Evolutionary conservation across 2,797 vertebrate genomes (phyloP), one percentile per base, ranked within the genome.

Genomic region (Kryptolebias ocellatus): DNA sequence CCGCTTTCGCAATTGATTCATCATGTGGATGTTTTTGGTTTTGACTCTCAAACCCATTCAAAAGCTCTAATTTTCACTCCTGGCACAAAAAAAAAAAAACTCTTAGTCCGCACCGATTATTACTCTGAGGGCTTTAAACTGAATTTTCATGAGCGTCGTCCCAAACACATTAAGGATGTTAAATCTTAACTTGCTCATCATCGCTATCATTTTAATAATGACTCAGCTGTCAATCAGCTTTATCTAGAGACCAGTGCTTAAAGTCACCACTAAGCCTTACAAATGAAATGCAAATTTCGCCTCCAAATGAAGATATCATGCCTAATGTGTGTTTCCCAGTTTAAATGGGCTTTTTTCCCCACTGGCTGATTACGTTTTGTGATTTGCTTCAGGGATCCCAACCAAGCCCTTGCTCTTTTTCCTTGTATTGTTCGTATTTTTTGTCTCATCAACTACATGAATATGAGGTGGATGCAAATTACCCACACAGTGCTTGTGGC

Each of bases 331-430:
- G 61, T 80, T 65, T 54, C 65, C 54, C 53, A 53, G 49, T 59
- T 52, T 72, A 63, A 80, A 79, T 72, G 53, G 58, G 52, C 67
- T 39, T 67, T 67, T 28, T n/a, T 15, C 37, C 60, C 61, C 39
- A 66, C 27, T 80, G 78, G 77, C 77, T 87, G 79, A 89, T 89
- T 80, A 24, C 14, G 74, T 75, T 83, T 74, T 64, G 57, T 28
- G 28, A 61, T 61, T 79, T 57, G 78, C 85, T 81, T 71, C 44
- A 79, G 87, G 85, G 78, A 3, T 37, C 66, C 34, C 53, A 79
- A 79, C 66, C 53, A 78, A 81, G 80, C 28, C n/a, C 1, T 47
- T 53, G 45, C 64, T 64, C 18, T 56, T 60, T 66, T 52, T 44
- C 53, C 65, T 39, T 68, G 70, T 81, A 29, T 44, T 28, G 65